A percentile compares a stretch with the other conserved stretches of the same genome.
Evolutionary conservation across 2,797 vertebrate species (phyloP).

Genomic region (Malurus splendens): DNA sequence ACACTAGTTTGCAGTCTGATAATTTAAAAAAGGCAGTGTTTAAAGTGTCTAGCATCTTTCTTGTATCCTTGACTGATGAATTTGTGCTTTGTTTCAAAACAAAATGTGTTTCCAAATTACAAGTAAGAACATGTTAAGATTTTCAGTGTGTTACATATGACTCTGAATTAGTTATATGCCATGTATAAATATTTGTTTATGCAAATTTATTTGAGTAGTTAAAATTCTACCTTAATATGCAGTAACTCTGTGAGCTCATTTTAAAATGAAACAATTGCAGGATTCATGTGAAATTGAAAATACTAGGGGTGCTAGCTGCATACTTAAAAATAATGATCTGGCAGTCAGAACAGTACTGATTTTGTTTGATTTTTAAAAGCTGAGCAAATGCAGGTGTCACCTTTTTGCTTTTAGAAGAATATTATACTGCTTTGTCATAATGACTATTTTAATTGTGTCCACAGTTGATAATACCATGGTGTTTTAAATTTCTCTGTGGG

Average conservation of each 20-base stretch:
- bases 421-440: neutral
- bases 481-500: neutral
- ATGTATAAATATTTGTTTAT: neutral
- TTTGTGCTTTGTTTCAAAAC: neutral
- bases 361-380: slow-evolving; percentile 43
- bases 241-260: neutral
- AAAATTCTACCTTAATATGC: neutral
- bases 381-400: slow-evolving; percentile 18
- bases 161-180: neutral
- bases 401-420: slow-evolving; percentile 4
- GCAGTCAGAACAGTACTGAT: neutral
- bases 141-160: neutral
- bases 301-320: neutral
- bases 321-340: neutral
- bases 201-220: slow-evolving; percentile 1
- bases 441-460: slow-evolving; percentile 45
- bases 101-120: neutral
- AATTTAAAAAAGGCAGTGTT: neutral
- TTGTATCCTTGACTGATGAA: neutral
- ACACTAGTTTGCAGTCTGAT: neutral
- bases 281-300: slow-evolving; percentile 10
- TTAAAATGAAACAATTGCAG: neutral
- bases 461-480: neutral
- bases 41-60: neutral
- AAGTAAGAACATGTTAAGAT: neutral